Percentiles rank a stretch among this genome's conserved stretches.
phyloP scores from a whole-genome alignment of 53 echinoderm and acorn worm species.

The Apostichopus leukothele region DNA sequence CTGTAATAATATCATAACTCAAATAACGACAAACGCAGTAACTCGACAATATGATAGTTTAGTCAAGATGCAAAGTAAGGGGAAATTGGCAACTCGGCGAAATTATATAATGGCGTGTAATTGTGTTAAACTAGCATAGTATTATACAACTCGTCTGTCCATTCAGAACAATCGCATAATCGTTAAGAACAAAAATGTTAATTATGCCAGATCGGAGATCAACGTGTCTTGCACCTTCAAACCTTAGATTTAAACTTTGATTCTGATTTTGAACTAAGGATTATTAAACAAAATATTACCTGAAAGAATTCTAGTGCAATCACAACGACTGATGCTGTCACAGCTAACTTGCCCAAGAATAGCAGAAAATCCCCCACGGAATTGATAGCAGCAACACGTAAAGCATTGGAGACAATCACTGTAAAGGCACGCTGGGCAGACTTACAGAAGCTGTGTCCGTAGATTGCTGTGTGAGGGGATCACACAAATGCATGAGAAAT shows the following conservation, averaged over 20 bases:
- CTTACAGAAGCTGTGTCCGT: constrained; percentile 88
- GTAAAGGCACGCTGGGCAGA: constrained; percentile 85
- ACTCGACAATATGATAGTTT: background rate
- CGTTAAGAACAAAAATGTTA: too few relatives aligned
- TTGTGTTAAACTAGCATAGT: too few relatives aligned
- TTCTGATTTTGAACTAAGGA: too few relatives aligned
- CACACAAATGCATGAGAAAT: background rate
- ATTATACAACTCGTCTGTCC: too few relatives aligned
- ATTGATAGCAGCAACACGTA: constrained; percentile 93
- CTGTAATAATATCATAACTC: too few relatives aligned
- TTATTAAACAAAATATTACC: constrained; percentile 34
- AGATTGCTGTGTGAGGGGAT: constrained; percentile 60
- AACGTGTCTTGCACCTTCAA: background rate
- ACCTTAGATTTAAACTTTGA: background rate
- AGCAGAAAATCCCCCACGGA: constrained; percentile 91
- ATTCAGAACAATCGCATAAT: too few relatives aligned
- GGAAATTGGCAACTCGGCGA: too few relatives aligned
- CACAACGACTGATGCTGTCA: constrained; percentile 73
- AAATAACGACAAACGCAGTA: background rate
- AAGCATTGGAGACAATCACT: constrained; percentile 76
- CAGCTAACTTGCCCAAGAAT: constrained; percentile 78
- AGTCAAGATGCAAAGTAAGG: too few relatives aligned
- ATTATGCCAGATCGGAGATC: too few relatives aligned
- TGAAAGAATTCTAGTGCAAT: constrained; percentile 82
- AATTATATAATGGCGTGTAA: too few relatives aligned